phyloP scores from a whole-genome alignment of 2,888 invertebrate species.

The Ptychoptera albimana region DNA sequence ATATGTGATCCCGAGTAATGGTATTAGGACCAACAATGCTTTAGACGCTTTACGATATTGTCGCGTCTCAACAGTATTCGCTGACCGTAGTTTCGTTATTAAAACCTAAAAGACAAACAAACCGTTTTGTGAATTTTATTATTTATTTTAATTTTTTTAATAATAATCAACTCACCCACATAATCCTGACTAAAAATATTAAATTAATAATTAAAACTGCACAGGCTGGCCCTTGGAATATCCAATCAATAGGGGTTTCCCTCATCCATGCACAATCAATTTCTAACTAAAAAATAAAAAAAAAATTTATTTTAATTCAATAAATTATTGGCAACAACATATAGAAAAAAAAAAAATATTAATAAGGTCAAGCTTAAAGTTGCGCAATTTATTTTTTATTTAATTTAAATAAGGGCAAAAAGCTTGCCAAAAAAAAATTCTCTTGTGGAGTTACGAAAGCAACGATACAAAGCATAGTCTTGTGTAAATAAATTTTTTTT shows the following conservation, averaged over 20 bases:
- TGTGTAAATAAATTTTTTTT: too few species aligned
- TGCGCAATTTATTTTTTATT: too few species aligned
- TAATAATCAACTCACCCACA: constrained; percentile 67
- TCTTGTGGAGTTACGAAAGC: too few species aligned
- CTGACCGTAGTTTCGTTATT: constrained; percentile 82
- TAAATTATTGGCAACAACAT: background rate
- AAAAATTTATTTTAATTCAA: background rate
- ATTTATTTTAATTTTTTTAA: background rate
- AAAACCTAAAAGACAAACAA: constrained; percentile 48
- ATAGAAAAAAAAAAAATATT: background rate
- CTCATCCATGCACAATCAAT: constrained; percentile 68
- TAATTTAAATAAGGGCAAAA: too few species aligned
- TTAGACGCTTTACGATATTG: constrained; percentile 84
- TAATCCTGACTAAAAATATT: constrained; percentile 66
- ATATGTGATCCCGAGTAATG: constrained; percentile 85
- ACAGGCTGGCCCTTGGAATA: constrained; percentile 72
- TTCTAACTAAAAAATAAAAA: constrained; percentile 21
- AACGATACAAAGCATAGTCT: too few species aligned
- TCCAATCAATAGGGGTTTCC: constrained; percentile 68
- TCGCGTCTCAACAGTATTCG: constrained; percentile 77
- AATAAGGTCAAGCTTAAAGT: too few species aligned
- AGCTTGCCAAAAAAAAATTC: too few species aligned
- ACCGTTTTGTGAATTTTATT: background rate
- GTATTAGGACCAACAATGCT: constrained; percentile 79
- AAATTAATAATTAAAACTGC: constrained; percentile 67